Base-by-base conservation (phyloP, 2,888 invertebrate genomes). In the Lochmaea capreae region DNA sequence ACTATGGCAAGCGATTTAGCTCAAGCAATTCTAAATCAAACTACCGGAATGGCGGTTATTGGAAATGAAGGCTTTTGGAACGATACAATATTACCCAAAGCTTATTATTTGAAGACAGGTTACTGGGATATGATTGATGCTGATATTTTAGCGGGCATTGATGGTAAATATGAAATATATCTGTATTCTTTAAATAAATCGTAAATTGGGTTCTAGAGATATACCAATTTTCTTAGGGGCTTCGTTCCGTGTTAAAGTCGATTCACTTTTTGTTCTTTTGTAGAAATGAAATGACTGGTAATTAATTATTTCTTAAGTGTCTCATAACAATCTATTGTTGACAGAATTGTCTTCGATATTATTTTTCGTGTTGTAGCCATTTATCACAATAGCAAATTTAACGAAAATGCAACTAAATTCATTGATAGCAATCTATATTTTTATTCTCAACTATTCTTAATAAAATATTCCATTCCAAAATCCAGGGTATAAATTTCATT, bases 111-210 rank as follows among this genome's bases (percentile, higher is more conserved):
- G 57, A 85, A 89, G 26, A 88, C 89, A 9, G 86, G 86, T 72
- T 86, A 87, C 3, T 92, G 91, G 89, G 92, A 93, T 78, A 88
- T 92, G 79, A 93, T 93, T 8, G 90, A 92, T 80, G 90, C 93
- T 26, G 93, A 93, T 85, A 89, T 93, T 69, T 84, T 93, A 52
- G 93, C 91, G 52, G 92, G 91, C 46, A 89, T 93, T 63, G 93
- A 93, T 83, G 93, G 93, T 91, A 87, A 81, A 16, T 71, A 43
- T 33, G 1, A 14, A 59, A 10, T 18, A 3, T 66, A n/a, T 8
- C n/a, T 26, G 39, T 16, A 42, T 18, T 11, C 57, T 57, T 54
- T n/a, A 54, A 18, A 33, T 33, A 33, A 33, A 33, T 33, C 33
- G 33, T 33, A 5, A 33, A 33, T 33, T 4, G 33, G 33, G 33